Evolutionary conservation across 2,888 invertebrate genomes (phyloP).

Genomic region (Poecilus cupreus): DNA sequence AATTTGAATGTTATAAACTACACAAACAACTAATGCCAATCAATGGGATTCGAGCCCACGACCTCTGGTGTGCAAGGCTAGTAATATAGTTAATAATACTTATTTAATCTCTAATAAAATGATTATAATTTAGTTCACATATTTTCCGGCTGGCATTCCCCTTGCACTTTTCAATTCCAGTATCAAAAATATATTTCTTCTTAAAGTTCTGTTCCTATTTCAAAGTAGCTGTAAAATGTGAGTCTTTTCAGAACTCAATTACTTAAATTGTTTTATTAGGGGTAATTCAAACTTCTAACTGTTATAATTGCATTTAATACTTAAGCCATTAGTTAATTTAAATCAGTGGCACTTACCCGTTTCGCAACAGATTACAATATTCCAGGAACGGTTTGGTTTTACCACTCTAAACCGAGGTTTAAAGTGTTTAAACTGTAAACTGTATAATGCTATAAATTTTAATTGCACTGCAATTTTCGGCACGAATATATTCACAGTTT

Average conservation of each 20-base stretch:
- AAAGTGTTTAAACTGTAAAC: background rate
- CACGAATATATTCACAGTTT: slow-evolving; percentile 9
- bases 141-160: too few relatives aligned
- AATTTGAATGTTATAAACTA: too few relatives aligned
- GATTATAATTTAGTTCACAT: too few relatives aligned
- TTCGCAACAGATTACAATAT: slow-evolving; percentile 8
- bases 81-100: too few relatives aligned
- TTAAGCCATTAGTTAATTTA: background rate
- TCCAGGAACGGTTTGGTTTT: slow-evolving; percentile 11
- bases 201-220: too few relatives aligned
- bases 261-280: slow-evolving; percentile 9
- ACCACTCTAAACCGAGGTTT: background rate
- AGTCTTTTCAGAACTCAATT: background rate
- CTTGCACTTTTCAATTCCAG: too few relatives aligned
- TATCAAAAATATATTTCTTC: too few relatives aligned
- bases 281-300: background rate
- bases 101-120: too few relatives aligned
- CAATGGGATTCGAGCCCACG: too few relatives aligned
- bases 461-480: slow-evolving; percentile 17
- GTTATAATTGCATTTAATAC: slow-evolving; percentile 9
- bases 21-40: too few relatives aligned
- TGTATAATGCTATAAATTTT: background rate
- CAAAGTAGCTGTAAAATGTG: too few relatives aligned
- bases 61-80: too few relatives aligned
- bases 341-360: slow-evolving; percentile 8